These are phyloP conservation scores for Matsumurasca onukii DNA, from an alignment of 1,140 invertebrate genomes.

Conservation along the genomic window DNA sequence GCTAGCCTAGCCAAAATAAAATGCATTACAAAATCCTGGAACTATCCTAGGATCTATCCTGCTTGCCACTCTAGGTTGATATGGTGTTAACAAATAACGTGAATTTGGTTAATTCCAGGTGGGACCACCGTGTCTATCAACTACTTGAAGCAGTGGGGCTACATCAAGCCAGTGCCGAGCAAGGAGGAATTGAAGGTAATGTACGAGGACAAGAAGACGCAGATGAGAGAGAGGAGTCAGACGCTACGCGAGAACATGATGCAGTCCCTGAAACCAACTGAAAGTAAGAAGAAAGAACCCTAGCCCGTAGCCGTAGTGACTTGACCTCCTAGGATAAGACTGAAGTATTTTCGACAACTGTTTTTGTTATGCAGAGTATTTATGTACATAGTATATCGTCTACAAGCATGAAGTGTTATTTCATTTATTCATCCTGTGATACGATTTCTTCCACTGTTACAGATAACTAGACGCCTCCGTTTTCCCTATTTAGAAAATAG, in stretches of 20 bases:
- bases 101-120: constrained; percentile 53
- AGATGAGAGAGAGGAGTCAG: constrained; percentile 50
- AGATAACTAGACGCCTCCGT: constrained; percentile 12
- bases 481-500: no score
- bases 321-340: neutral
- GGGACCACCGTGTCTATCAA: constrained; percentile 71
- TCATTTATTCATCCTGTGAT: no score
- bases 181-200: constrained; percentile 60
- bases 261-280: constrained; percentile 9
- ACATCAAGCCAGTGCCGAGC: constrained; percentile 66
- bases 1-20: no score
- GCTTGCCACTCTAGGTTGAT: no score
- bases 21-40: no score
- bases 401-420: no score
- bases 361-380: constrained; percentile 15
- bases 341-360: neutral
- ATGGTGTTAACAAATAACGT: no score
- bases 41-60: no score
- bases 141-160: constrained; percentile 63
- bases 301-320: neutral
- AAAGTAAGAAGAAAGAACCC: constrained; percentile 39
- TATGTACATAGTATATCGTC: neutral
- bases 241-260: constrained; percentile 47
- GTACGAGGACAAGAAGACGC: constrained; percentile 56
- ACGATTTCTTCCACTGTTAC: constrained; percentile 4